Evolutionary conservation across 2,888 invertebrate genomes (phyloP).

Genomic region (Lamproptera curius): DNA sequence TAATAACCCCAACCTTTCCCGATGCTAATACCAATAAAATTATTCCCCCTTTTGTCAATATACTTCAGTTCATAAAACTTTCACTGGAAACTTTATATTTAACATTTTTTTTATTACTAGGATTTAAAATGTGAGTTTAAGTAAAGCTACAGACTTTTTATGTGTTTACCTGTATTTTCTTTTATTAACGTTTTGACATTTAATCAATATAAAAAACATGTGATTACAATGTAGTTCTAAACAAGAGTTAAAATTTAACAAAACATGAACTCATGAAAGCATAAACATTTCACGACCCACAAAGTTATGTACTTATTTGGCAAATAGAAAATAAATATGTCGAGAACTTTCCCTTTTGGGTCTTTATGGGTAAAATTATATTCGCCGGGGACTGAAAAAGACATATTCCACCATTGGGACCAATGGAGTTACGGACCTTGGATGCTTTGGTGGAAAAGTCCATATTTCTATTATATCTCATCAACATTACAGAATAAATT

Average conservation of each 20-base stretch:
- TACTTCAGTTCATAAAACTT: too few species aligned
- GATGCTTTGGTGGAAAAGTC: slow-evolving; percentile 44
- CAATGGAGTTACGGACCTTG: slow-evolving; percentile 54
- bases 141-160: too few species aligned
- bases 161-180: too few species aligned
- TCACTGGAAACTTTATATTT: too few species aligned
- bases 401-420: slow-evolving; percentile 68
- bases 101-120: too few species aligned
- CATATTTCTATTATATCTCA: slow-evolving; percentile 59
- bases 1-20: too few species aligned
- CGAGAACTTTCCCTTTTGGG: slow-evolving; percentile 63
- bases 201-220: not conserved
- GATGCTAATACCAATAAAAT: too few species aligned
- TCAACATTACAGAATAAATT: slow-evolving; percentile 48
- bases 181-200: too few species aligned
- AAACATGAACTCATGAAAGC: slow-evolving; percentile 21
- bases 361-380: slow-evolving; percentile 72
- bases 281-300: slow-evolving; percentile 36
- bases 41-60: too few species aligned
- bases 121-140: too few species aligned
- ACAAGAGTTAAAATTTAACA: slow-evolving; percentile 13
- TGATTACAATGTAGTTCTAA: slow-evolving; percentile 1
- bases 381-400: slow-evolving; percentile 65
- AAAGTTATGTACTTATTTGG: slow-evolving; percentile 48
- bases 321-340: slow-evolving; percentile 62